A percentile compares a stretch with the other conserved stretches of the same genome.
Conservation (phyloP, 1,140 invertebrate genomes). For the Hermatobates lingyangjiaoensis region DNA sequence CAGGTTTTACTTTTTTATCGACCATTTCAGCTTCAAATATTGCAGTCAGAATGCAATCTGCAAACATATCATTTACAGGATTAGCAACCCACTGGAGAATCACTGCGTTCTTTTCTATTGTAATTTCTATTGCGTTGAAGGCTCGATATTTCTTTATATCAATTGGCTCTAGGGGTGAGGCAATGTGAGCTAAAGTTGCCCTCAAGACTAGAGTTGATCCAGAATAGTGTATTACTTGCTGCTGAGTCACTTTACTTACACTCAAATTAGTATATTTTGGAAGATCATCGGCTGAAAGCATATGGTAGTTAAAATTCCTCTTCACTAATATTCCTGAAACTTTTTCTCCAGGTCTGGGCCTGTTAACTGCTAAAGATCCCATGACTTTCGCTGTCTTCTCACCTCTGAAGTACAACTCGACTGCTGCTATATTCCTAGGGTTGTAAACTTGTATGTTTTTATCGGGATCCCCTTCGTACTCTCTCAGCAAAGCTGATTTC, state of each 20-base stretch:
- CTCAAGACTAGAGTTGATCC: conserved; percentile 61
- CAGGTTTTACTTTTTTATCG: conserved; percentile 36
- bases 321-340: conserved; percentile 91
- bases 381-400: conserved; percentile 39
- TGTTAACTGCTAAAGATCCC: conserved; percentile 70
- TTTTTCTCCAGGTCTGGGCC: conserved; percentile 52
- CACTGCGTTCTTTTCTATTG: conserved; percentile 64
- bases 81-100: conserved; percentile 80
- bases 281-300: conserved; percentile 77
- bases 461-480: conserved; percentile 80
- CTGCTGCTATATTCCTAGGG: conserved; percentile 84
- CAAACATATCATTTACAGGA: conserved; percentile 94
- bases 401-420: conserved; percentile 85
- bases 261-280: conserved; percentile 92
- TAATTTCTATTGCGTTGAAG: conserved; percentile 61
- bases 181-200: conserved; percentile 63
- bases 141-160: conserved; percentile 55
- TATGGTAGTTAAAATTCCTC: conserved; percentile 95
- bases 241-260: conserved; percentile 78
- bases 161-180: conserved; percentile 55
- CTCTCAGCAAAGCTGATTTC: conserved; percentile 79
- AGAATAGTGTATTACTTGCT: conserved; percentile 71
- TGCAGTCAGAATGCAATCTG: conserved; percentile 78
- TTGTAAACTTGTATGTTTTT: conserved; percentile 86
- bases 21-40: conserved; percentile 51